Percentiles rank a stretch among this genome's conserved stretches.
Evolutionary conservation across 2,888 invertebrate genomes (phyloP).

Genomic region (Agrypnus murinus): DNA sequence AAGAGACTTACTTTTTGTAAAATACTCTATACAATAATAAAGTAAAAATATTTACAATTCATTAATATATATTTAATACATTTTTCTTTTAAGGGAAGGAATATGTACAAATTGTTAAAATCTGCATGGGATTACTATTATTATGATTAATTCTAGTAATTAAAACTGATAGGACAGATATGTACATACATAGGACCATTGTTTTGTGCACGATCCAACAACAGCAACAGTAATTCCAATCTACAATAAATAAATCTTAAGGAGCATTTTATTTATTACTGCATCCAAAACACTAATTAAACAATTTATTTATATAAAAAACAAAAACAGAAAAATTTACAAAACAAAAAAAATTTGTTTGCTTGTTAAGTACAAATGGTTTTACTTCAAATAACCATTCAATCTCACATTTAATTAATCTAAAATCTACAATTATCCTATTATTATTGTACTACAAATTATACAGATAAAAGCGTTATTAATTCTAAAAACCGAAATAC

Average conservation of each 20-base stretch:
- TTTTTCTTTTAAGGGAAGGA: neutral
- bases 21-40: constrained; percentile 49
- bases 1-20: constrained; percentile 39
- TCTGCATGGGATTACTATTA: constrained; percentile 22
- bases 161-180: constrained; percentile 43
- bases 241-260: neutral
- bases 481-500: too few relatives aligned
- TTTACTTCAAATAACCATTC: neutral
- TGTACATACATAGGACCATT: constrained; percentile 23
- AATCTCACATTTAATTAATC: constrained; percentile 10
- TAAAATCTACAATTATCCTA: constrained; percentile 16
- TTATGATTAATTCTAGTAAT: too few relatives aligned
- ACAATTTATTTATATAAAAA: neutral
- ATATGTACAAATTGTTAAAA: constrained; percentile 45
- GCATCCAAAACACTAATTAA: constrained; percentile 1
- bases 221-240: too few relatives aligned
- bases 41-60: constrained; percentile 49
- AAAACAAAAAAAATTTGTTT: neutral
- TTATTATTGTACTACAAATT: constrained; percentile 26
- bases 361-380: constrained; percentile 18
- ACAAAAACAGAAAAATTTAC: too few relatives aligned
- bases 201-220: too few relatives aligned
- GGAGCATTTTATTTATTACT: constrained; percentile 3
- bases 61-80: constrained; percentile 27
- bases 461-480: neutral